phyloP scores from a whole-genome alignment of 37 sponge, comb jelly and placozoan genomes.

The Halichondria panicea region DNA sequence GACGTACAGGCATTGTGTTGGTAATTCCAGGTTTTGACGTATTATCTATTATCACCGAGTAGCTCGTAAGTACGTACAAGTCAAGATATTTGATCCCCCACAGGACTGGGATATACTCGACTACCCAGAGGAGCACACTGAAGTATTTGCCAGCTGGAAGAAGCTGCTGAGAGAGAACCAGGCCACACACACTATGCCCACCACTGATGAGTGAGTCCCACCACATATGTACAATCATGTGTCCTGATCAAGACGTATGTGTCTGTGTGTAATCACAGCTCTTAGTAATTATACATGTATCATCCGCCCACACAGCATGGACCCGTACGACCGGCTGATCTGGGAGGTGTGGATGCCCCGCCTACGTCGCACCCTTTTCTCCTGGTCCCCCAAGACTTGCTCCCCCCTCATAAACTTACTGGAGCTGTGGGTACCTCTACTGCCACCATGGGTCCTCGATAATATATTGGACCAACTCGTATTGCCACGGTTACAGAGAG shows the following conservation, averaged over 20 bases:
- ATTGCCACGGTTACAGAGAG: slow-evolving; percentile 75
- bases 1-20: no score
- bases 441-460: slow-evolving; percentile 78
- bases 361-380: slow-evolving; percentile 48
- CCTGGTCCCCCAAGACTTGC: slow-evolving; percentile 48
- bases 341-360: slow-evolving; percentile 97
- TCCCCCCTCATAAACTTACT: slow-evolving; percentile 74
- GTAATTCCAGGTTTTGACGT: no score
- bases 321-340: slow-evolving; percentile 80
- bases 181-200: slow-evolving; percentile 25
- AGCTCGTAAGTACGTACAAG: not conserved
- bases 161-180: slow-evolving; percentile 46
- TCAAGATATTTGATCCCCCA: no score
- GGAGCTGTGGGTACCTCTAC: slow-evolving; percentile 76
- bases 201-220: slow-evolving; percentile 50
- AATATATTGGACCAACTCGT: slow-evolving; percentile 84
- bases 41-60: no score
- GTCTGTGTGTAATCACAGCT: not conserved
- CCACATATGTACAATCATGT: not conserved
- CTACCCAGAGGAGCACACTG: slow-evolving; percentile 17
- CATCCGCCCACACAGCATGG: slow-evolving; percentile 78
- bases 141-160: slow-evolving; percentile 56
- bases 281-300: no score
- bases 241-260: not conserved
- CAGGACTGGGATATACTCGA: slow-evolving; percentile 59